Evolutionary conservation across 2,797 vertebrate genomes (phyloP).

Genomic region (Myotis pilosus): DNA sequence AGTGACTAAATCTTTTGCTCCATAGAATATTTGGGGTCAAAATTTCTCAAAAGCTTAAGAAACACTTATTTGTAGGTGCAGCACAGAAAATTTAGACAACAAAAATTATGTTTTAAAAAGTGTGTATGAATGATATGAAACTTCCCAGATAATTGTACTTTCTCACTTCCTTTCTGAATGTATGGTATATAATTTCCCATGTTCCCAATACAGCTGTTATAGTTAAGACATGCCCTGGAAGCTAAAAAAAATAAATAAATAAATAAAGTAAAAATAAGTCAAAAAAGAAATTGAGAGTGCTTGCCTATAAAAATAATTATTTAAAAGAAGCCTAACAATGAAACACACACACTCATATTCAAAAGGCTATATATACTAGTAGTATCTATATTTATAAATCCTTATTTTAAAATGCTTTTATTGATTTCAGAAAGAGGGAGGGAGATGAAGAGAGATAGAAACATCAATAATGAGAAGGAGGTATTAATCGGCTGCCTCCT

Average conservation of each 20-base stretch:
- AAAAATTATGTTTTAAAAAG: conserved; percentile 1
- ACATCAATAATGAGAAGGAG: too few species aligned
- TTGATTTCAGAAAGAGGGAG: too few species aligned
- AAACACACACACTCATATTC: background rate
- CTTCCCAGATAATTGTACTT: background rate
- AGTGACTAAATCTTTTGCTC: background rate
- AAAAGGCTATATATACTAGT: background rate
- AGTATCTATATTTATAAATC: background rate
- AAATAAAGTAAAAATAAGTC: background rate
- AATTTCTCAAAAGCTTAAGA: background rate
- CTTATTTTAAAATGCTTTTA: background rate
- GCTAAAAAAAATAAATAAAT: background rate
- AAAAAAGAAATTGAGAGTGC: background rate
- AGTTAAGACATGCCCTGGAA: background rate
- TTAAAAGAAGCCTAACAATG: background rate
- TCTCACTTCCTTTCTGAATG: conserved; percentile 18
- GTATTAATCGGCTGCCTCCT: too few species aligned
- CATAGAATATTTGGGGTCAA: background rate
- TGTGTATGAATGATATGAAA: conserved; percentile 4
- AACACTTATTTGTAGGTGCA: background rate
- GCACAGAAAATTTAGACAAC: background rate
- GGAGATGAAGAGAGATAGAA: too few species aligned
- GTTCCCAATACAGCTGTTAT: background rate
- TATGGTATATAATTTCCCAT: conserved; percentile 8
- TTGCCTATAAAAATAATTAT: background rate